phyloP scores from a whole-genome alignment of 23 tunicate genomes.

The Ascidia mentula region DNA sequence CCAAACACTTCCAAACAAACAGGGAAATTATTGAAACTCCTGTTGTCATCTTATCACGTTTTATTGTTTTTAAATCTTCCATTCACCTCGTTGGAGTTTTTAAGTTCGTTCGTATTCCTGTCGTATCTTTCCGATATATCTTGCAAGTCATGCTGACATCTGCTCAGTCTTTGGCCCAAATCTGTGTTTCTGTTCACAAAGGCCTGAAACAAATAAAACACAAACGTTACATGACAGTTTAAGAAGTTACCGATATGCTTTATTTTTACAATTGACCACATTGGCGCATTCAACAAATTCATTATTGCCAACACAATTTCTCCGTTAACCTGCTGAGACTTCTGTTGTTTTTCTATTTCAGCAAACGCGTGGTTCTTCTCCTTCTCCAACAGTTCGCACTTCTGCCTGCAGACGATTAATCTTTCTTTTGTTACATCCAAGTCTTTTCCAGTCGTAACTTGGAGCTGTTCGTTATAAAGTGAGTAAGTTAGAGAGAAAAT shows the following conservation, averaged over 20 bases:
- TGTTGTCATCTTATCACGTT: no score
- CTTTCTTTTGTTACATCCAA: constrained; percentile 37
- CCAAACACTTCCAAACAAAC: no score
- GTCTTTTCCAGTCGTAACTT: constrained; percentile 36
- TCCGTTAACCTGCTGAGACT: constrained; percentile 63
- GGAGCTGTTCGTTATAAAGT: no score
- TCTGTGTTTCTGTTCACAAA: constrained; percentile 80
- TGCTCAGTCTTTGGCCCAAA: constrained; percentile 45
- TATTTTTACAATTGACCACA: not conserved
- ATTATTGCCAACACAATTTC: no score
- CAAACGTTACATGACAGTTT: not conserved
- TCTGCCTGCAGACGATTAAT: constrained; percentile 44
- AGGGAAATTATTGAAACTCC: no score
- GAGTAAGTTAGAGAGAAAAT: no score
- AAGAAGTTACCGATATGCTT: no score
- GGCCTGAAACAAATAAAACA: constrained; percentile 40
- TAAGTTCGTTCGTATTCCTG: not conserved
- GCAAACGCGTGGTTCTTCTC: constrained; percentile 67
- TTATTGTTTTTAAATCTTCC: no score
- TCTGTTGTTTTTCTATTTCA: constrained; percentile 54
- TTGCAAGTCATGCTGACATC: constrained; percentile 35
- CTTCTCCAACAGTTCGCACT: constrained; percentile 64
- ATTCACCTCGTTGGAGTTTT: constrained; percentile 12
- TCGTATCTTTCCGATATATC: constrained; percentile 28
- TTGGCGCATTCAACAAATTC: no score